Evolutionary conservation across 2,113 vertebrate genomes (phyloP).

Genomic region (Chroicocephalus ridibundus): DNA sequence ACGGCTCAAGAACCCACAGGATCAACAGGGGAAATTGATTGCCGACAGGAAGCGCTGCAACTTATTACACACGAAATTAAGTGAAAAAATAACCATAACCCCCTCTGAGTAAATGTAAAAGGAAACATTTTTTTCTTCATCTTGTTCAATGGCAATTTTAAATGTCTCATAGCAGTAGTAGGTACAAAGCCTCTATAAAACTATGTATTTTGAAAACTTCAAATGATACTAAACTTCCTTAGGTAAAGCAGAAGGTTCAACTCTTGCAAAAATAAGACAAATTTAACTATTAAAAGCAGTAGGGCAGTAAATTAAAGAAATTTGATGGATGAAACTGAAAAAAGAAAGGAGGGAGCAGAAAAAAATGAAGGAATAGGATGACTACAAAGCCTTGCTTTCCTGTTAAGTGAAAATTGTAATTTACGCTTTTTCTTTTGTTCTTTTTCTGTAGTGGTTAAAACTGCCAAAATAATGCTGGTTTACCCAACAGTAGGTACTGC

Average conservation of each 20-base stretch:
- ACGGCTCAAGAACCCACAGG: not conserved
- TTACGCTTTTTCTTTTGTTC: not conserved
- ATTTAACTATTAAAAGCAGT: not conserved
- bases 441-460: not conserved
- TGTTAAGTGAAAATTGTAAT: not conserved
- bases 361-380: not conserved
- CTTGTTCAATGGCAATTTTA: not conserved
- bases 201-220: not conserved
- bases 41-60: not conserved
- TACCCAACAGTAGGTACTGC: not conserved
- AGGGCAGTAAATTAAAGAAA: not conserved
- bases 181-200: not conserved
- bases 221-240: not conserved
- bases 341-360: not conserved
- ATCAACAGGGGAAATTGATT: not conserved
- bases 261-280: not conserved
- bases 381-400: not conserved
- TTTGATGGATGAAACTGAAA: not conserved
- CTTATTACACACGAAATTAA: not conserved
- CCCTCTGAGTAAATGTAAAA: not conserved
- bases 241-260: not conserved
- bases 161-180: not conserved
- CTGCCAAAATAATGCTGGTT: not conserved
- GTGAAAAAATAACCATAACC: not conserved
- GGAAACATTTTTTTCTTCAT: not conserved